Evolutionary conservation across 2,797 vertebrate species (phyloP).

Genomic region (Mus caroli): DNA sequence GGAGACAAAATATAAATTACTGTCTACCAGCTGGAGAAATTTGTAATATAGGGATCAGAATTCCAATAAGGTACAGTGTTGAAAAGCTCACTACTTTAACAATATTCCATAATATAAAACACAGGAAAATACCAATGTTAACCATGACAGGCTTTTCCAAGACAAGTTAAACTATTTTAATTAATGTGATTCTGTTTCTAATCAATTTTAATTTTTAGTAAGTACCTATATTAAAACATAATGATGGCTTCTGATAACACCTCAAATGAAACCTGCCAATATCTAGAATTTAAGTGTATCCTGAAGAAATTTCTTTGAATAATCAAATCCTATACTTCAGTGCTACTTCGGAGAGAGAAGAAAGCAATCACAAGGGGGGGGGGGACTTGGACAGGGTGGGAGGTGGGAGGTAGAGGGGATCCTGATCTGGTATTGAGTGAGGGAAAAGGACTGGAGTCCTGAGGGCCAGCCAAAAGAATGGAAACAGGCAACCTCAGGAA

Average conservation of each 20-base stretch:
- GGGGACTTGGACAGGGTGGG: too few relatives aligned
- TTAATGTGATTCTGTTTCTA: conserved; percentile 17
- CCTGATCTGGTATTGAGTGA: too few relatives aligned
- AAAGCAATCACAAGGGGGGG: too few relatives aligned
- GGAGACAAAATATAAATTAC: neutral
- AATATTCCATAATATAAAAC: neutral
- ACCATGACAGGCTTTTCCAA: neutral
- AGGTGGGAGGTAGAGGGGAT: too few relatives aligned
- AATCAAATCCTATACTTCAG: neutral
- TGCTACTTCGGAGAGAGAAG: too few relatives aligned
- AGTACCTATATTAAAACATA: neutral
- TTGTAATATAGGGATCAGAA: neutral
- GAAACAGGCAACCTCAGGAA: too few relatives aligned
- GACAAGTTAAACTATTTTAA: neutral
- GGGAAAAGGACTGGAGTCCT: too few relatives aligned
- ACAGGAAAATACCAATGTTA: neutral
- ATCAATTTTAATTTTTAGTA: neutral
- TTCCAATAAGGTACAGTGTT: too few relatives aligned
- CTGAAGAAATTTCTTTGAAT: neutral
- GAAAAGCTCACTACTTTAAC: neutral
- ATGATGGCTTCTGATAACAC: neutral
- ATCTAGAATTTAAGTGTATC: neutral
- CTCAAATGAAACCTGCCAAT: neutral
- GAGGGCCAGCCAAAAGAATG: too few relatives aligned
- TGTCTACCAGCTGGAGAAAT: neutral